Percentiles rank a stretch among this genome's conserved stretches.
These are phyloP conservation scores for Ormia ochracea DNA, from an alignment of 2,888 invertebrate genomes.

Conservation along the genomic window DNA sequence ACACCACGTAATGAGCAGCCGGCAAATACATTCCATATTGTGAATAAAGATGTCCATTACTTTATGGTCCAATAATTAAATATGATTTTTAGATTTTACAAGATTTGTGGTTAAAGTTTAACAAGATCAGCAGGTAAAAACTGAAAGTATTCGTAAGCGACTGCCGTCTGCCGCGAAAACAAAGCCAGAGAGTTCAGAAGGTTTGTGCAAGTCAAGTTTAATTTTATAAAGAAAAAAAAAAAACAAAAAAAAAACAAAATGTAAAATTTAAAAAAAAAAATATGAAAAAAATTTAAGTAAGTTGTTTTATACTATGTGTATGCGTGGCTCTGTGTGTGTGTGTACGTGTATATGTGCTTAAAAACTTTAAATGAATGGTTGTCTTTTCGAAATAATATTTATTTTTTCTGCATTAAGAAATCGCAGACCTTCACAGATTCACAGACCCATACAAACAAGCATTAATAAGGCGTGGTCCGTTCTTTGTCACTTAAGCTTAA, in stretches of 20 bases:
- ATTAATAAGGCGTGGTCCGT: slow-evolving; percentile 32
- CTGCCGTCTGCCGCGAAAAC: neutral
- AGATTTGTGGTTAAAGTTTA: slow-evolving; percentile 17
- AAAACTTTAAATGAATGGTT: slow-evolving; percentile 16
- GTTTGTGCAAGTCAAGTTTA: slow-evolving; percentile 13
- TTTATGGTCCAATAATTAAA: slow-evolving; percentile 6
- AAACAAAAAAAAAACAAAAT: neutral
- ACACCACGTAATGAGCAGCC: slow-evolving; percentile 18
- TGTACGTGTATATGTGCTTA: neutral
- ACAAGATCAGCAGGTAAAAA: slow-evolving; percentile 18
- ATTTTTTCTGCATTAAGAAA: neutral
- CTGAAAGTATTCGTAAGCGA: neutral
- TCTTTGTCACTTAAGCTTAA: slow-evolving; percentile 48
- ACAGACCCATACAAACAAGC: neutral
- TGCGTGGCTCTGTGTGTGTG: no score
- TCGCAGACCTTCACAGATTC: neutral
- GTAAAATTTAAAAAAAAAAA: slow-evolving; percentile 2
- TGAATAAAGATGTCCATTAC: slow-evolving; percentile 14
- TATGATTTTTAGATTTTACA: neutral
- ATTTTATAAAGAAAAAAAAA: neutral
- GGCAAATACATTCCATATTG: neutral
- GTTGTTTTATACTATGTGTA: no score
- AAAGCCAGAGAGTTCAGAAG: slow-evolving; percentile 9
- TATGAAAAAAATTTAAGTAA: no score
- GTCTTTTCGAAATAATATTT: neutral